phyloP scores from a whole-genome alignment of 1,140 invertebrate genomes.

The Tribolium madens region DNA sequence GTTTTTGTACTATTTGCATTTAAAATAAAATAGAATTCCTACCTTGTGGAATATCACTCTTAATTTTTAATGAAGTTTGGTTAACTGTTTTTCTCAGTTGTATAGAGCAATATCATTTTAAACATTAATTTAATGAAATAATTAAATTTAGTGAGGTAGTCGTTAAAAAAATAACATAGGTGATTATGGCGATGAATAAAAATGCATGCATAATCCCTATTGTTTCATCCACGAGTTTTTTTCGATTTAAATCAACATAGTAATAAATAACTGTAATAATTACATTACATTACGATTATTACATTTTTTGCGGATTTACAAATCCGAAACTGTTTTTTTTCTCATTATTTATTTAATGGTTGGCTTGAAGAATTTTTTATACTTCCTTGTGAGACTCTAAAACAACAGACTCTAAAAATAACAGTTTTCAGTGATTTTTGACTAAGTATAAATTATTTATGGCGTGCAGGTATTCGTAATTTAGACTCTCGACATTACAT shows the following conservation, averaged over 20 bases:
- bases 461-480: not conserved
- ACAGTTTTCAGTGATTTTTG: not conserved
- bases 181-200: conserved; percentile 2
- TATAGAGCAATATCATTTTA: no score
- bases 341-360: not conserved
- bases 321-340: conserved; percentile 8
- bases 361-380: no score
- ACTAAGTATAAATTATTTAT: not conserved
- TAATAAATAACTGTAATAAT: conserved; percentile 14
- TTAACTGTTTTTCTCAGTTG: no score
- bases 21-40: no score
- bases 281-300: conserved; percentile 5
- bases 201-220: conserved; percentile 27
- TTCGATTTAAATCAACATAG: not conserved
- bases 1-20: no score
- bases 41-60: no score
- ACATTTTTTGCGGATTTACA: not conserved
- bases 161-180: conserved; percentile 3
- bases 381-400: no score
- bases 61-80: no score
- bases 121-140: not conserved
- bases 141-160: conserved; percentile 5
- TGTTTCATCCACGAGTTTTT: conserved; percentile 2
- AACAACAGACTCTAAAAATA: no score
- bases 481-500: not conserved